These are phyloP conservation scores for Brachionus koreanus DNA, from an alignment of 1,140 invertebrate genomes.

Conservation along the genomic window DNA sequence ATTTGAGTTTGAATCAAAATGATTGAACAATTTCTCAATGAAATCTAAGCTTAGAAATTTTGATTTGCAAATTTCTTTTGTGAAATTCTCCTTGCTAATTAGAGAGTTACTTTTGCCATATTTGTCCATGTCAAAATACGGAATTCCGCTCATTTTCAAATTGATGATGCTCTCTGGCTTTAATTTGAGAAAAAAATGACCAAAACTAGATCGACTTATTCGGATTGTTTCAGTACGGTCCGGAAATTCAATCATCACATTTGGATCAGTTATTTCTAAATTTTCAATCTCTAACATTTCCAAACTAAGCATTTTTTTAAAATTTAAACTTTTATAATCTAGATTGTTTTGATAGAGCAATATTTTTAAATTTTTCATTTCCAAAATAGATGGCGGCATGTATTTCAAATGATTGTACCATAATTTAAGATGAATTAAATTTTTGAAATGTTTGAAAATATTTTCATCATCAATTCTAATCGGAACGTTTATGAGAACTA, in stretches of 20 bases:
- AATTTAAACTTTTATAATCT: not conserved
- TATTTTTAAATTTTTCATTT: not conserved
- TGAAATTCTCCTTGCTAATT: not conserved
- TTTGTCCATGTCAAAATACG: not conserved
- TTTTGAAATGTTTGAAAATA: not conserved
- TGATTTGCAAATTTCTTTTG: not conserved
- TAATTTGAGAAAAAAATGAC: not conserved
- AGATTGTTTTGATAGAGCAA: not conserved
- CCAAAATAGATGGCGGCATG: not conserved
- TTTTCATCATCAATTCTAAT: not conserved
- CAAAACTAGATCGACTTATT: not conserved
- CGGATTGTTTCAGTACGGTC: not conserved
- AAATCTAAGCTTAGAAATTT: not conserved
- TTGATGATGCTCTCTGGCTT: not conserved
- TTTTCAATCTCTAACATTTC: not conserved
- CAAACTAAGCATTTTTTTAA: not conserved
- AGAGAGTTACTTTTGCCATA: not conserved
- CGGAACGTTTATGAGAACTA: not conserved
- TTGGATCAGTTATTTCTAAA: not conserved
- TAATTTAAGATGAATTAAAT: not conserved
- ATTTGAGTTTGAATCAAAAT: constrained; percentile 1
- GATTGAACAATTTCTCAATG: not conserved
- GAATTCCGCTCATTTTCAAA: not conserved
- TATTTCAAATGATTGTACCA: not conserved
- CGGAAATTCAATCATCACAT: not conserved